A percentile compares a stretch with the other conserved stretches of the same genome.
These are phyloP conservation scores for Phengaris alcon DNA, from an alignment of 2,888 invertebrate species.

Conservation along the genomic window DNA sequence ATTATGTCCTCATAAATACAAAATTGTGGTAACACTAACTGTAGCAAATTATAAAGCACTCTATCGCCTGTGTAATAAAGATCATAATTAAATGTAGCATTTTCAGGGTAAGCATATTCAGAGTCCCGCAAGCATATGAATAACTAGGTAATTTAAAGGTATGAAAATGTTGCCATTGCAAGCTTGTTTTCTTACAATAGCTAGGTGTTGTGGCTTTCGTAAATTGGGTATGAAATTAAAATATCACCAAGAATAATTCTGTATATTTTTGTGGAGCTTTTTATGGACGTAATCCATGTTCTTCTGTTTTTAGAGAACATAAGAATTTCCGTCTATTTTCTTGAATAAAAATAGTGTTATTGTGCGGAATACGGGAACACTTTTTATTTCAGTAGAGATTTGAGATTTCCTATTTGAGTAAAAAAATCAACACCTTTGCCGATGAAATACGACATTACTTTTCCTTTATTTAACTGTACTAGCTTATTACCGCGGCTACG, in stretches of 20 bases:
- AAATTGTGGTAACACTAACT: background rate
- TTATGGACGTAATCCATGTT: background rate
- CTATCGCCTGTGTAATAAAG: background rate
- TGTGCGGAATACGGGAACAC: background rate
- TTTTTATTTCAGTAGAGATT: background rate
- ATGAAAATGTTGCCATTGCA: conserved; percentile 8
- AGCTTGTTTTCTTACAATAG: background rate
- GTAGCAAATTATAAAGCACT: background rate
- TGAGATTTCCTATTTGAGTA: no score
- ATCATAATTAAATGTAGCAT: background rate
- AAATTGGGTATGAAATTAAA: conserved; percentile 12
- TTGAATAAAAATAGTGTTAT: background rate
- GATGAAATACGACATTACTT: no score
- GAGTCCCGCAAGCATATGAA: conserved; percentile 12
- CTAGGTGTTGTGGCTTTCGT: conserved; percentile 11
- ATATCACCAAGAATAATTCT: conserved; percentile 13
- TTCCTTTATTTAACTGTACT: no score
- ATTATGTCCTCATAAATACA: conserved; percentile 14
- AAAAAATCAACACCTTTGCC: no score
- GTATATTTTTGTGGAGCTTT: background rate
- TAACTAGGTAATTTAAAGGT: conserved; percentile 10
- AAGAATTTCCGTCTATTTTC: background rate
- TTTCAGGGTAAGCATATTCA: conserved; percentile 13
- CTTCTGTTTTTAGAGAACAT: background rate
- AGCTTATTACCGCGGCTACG: no score